Base-by-base conservation (phyloP, 2,888 invertebrate genomes). In the Theristus sp. region DNA sequence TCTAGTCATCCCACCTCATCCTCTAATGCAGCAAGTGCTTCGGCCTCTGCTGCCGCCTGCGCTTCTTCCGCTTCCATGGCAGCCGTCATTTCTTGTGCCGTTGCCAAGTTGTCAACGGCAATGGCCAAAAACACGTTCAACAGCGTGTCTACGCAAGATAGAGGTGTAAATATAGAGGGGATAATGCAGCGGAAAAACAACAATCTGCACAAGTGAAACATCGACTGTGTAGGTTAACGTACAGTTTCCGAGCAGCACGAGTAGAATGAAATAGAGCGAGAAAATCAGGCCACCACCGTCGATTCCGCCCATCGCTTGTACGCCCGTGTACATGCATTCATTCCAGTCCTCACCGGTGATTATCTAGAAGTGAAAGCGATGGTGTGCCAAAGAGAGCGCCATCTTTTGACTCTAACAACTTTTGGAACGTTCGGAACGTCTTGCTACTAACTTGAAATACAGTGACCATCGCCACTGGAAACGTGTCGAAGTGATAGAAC, bases 111-210 rank as follows among this genome's bases (percentile, higher is more conserved):
- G 81, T 98, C 98, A 64, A 80, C 98, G 80, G 98, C 98, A 84
- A 98, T 98, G 82, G 98, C 98, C 89, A 99, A 90, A 86, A 98
- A 98, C 78, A 98, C 98, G 80, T 98, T 98, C 75, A 98, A 85
- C 81, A 98, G 84, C 66, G 98, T 98, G 81, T 98, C 80, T 80
- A 63, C 38, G 17, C 10, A 17, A n/a, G n/a, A n/a, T n/a, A n/a
- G n/a, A n/a, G n/a, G n/a, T n/a, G n/a, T n/a, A n/a, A n/a, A n/a
- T n/a, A n/a, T n/a, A n/a, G n/a, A n/a, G n/a, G n/a, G n/a, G n/a
- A n/a, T n/a, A n/a, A n/a, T n/a, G n/a, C n/a, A n/a, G n/a, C n/a
- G n/a, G n/a, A n/a, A n/a, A n/a, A n/a, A n/a, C n/a, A n/a, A n/a
- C n/a, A n/a, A n/a, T n/a, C n/a, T n/a, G n/a, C n/a, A n/a, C n/a